Conservation (phyloP, 2,113 vertebrate genomes). For the Psittacula cyanocephala region DNA sequence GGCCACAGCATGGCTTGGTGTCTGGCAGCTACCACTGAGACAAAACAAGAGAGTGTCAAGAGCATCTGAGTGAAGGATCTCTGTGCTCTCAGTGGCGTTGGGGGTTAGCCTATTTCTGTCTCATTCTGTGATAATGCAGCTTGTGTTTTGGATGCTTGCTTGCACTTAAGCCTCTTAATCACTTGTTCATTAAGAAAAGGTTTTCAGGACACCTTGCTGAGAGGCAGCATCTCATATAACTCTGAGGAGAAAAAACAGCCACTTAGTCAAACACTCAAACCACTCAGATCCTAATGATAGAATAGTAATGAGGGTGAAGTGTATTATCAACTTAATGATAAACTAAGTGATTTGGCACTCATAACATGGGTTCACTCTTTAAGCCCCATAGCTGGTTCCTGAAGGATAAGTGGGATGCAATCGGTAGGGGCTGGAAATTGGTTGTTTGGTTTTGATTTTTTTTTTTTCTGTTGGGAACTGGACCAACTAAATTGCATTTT, state of each 20-base stretch:
- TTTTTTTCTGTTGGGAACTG: neutral
- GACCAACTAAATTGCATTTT: neutral
- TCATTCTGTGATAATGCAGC: slow-evolving; percentile 38
- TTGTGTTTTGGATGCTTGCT: slow-evolving; percentile 53
- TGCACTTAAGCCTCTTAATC: slow-evolving; percentile 67
- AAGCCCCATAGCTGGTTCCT: neutral
- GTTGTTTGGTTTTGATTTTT: neutral
- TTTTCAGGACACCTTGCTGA: slow-evolving; percentile 67
- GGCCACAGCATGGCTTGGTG: neutral
- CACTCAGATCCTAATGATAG: slow-evolving; percentile 61
- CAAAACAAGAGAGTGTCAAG: neutral
- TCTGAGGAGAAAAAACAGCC: slow-evolving; percentile 35
- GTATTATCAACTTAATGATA: slow-evolving; percentile 61
- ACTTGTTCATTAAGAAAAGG: slow-evolving; percentile 68
- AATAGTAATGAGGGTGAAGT: slow-evolving; percentile 64
- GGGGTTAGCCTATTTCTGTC: slow-evolving; percentile 37
- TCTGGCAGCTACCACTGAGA: neutral
- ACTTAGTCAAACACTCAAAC: slow-evolving; percentile 62
- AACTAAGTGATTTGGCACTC: slow-evolving; percentile 32
- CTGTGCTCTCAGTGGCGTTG: neutral
- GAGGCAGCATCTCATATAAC: slow-evolving; percentile 47
- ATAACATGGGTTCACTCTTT: neutral
- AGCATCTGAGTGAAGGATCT: slow-evolving; percentile 5
- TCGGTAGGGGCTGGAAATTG: neutral
- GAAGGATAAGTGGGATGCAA: slow-evolving; percentile 9